Evolutionary conservation across 1,140 invertebrate species (phyloP).

Genomic region (Leguminivora glycinivorella): DNA sequence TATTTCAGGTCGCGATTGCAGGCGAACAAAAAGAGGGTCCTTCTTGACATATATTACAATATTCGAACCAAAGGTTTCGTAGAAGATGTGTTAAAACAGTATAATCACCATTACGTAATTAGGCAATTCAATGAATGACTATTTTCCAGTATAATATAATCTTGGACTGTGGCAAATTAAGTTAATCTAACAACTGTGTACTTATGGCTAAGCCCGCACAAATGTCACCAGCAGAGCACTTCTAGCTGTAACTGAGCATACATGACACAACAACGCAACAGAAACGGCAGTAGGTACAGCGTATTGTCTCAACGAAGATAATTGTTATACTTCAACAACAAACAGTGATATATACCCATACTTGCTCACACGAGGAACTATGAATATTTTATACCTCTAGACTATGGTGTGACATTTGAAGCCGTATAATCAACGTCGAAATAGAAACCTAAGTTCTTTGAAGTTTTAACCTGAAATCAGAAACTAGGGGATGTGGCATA

Average conservation of each 20-base stretch:
- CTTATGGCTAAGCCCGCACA: not conserved
- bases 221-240: not conserved
- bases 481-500: constrained; percentile 7
- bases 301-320: not conserved
- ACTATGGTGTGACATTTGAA: not conserved
- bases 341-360: not conserved
- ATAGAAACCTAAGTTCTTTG: not conserved
- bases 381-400: constrained; percentile 14
- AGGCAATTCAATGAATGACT: not conserved
- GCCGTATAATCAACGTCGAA: constrained; percentile 4
- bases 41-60: no score
- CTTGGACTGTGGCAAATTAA: not conserved
- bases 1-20: no score
- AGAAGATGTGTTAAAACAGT: no score
- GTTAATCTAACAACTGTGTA: not conserved
- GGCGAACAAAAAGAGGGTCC: no score
- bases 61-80: no score
- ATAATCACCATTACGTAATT: no score
- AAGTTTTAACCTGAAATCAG: constrained; percentile 10
- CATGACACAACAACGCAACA: not conserved
- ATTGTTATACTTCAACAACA: not conserved
- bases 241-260: not conserved
- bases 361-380: not conserved
- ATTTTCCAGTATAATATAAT: no score
- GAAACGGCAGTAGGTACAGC: not conserved